Percentiles rank a stretch among this genome's conserved stretches.
phyloP scores from a whole-genome alignment of 1,140 invertebrate genomes.

The Paraescarpia echinospica region DNA sequence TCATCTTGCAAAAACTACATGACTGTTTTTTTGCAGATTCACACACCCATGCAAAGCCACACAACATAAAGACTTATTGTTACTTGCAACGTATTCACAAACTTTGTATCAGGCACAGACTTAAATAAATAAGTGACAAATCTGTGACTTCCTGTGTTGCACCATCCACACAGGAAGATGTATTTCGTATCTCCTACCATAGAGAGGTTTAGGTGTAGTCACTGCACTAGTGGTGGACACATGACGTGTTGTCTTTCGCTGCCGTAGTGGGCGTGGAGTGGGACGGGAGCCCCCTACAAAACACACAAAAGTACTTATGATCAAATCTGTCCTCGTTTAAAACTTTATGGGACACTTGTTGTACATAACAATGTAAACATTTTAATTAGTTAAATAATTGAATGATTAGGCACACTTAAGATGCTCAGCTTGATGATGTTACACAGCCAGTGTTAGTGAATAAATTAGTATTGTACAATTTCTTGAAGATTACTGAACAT shows the following conservation, averaged over 20 bases:
- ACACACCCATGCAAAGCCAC: not conserved
- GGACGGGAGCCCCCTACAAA: not conserved
- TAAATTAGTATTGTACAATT: too few species aligned
- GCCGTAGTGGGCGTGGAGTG: conserved; percentile 52
- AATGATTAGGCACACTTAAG: too few species aligned
- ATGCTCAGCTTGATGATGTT: too few species aligned
- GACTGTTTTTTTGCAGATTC: not conserved
- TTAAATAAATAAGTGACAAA: not conserved
- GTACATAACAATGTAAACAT: too few species aligned
- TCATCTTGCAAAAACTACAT: not conserved
- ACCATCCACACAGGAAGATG: not conserved
- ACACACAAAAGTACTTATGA: not conserved
- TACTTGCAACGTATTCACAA: not conserved
- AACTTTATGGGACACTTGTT: too few species aligned
- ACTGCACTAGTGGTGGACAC: conserved; percentile 64
- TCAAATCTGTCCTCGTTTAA: not conserved
- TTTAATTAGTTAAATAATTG: too few species aligned
- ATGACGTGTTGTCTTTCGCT: conserved; percentile 80
- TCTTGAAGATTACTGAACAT: too few species aligned
- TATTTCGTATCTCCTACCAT: conserved; percentile 17
- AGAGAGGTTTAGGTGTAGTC: conserved; percentile 39
- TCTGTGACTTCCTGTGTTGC: not conserved
- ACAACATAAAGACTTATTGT: not conserved
- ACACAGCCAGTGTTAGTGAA: too few species aligned
- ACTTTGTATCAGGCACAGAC: not conserved